Evolutionary conservation across 2,113 vertebrate species (phyloP), one percentile per base, ranked within the genome.

Genomic region (Lathamus discolor): DNA sequence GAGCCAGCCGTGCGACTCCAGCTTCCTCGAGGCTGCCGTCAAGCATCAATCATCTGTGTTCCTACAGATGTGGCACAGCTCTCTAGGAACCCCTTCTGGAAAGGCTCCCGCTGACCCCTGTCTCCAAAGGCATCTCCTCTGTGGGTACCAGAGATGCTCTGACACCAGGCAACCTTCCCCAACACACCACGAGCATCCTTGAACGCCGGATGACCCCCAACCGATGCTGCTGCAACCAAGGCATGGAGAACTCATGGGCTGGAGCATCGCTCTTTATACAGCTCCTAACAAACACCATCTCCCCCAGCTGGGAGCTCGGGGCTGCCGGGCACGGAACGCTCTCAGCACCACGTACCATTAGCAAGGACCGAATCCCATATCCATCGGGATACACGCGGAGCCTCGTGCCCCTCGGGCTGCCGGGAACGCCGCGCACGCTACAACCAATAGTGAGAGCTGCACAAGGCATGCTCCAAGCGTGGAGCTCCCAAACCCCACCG

Each of bases 351-450:
- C 0, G 1, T 10, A 13, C 2, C 13, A 1, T 0, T 1, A 48
- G 43, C 54, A 33, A 28, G 79, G 61, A 70, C 1, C 10, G 9
- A 83, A 64, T 25, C 54, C 75, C 3, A 1, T 64, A 15, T 28
- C 67, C 48, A 41, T 4, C 20, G 55, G 0, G 29, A 49, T 13
- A 39, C 62, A 16, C 74, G 10, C 39, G 15, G 51, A 33, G 52
- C 92, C 92, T 39, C 2, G 7, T 33, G 88, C 67, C 70, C 4
- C 43, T 2, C 2, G n/a, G 14, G 69, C 51, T 18, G 67, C 25
- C 20, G 6, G 20, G 35, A 73, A 27, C 0, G 8, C 1, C 1
- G 6, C 12, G 0, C 49, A 3, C 2, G 1, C 46, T 3, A 39
- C 67, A 10, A 5, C 55, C 82, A 14, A 48, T 18, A 5, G 84